Base-by-base conservation (phyloP, 2,888 invertebrate species). In the Acanthosepion esculentum region DNA sequence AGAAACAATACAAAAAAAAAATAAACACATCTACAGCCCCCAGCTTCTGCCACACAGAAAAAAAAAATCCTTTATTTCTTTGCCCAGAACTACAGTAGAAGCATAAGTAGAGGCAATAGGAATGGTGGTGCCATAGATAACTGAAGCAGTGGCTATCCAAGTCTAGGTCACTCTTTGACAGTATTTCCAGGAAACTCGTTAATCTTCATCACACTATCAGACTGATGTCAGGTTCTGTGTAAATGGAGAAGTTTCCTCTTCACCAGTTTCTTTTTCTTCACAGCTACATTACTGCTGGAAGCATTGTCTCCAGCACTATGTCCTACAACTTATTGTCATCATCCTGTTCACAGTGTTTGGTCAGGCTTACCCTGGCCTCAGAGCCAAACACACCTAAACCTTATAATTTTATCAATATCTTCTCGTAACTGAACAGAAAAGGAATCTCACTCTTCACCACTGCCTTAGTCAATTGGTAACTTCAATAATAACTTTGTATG, bases 111-210 rank as follows among this genome's bases (percentile, higher is more conserved):
- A 78, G 78, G 5, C n/a, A 15, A 78, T 18, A n/a, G n/a, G 78
- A 78, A 12, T 12, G 18, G 10, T 15, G 33, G n/a, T 78, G 78
- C 78, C n/a, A 33, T 78, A 3, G 78, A 33, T n/a, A 78, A 78
- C n/a, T 78, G n/a, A 78, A 18, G n/a, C 78, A 78, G 1, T 78
- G 78, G 78, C 78, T n/a, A 78, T 78, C 78, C 78, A 78, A 78
- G 33, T 78, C n/a, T 78, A 15, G 78, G 78, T 78, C n/a, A 78
- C 78, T 15, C 78, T 78, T 78, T 78, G 78, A n/a, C n/a, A 18
- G 33, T n/a, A 78, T 78, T 78, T 78, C 78, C 78, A 78, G 78
- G 78, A 78, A 78, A 78, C n/a, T 78, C 78, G n/a, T 78, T 78
- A 78, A 78, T 78, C 78, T 78, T 78, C 78, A 33, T 78, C 78